phyloP scores from a whole-genome alignment of 2,888 invertebrate genomes.

The Blomia tropicalis region DNA sequence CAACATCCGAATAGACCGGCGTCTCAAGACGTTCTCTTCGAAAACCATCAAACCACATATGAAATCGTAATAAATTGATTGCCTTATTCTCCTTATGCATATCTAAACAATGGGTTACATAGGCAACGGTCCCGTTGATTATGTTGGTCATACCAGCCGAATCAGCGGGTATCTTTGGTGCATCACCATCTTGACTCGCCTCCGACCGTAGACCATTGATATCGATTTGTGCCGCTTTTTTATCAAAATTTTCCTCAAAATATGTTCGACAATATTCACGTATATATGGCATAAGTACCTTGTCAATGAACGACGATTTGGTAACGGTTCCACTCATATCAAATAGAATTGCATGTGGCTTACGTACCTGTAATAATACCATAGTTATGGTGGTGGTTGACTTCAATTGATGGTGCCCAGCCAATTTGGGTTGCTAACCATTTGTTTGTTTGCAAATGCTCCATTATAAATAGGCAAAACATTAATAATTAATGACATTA shows the following conservation, averaged over 20 bases:
- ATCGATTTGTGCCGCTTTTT: conserved; percentile 3
- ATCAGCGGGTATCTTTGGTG: not conserved
- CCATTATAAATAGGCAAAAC: too few relatives aligned
- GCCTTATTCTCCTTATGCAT: not conserved
- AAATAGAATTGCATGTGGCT: conserved; percentile 19
- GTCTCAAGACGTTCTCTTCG: conserved; percentile 1
- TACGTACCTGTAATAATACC: conserved; percentile 5
- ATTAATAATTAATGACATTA: too few relatives aligned
- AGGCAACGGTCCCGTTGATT: not conserved
- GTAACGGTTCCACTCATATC: conserved; percentile 21
- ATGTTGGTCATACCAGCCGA: not conserved
- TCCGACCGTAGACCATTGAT: not conserved
- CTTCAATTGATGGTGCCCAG: too few relatives aligned
- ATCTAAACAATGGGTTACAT: conserved; percentile 5
- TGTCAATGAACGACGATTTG: conserved; percentile 20
- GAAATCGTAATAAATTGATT: conserved; percentile 8
- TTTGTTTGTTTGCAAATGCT: too few relatives aligned
- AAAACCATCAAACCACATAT: conserved; percentile 23
- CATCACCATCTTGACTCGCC: not conserved
- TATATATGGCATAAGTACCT: conserved; percentile 22
- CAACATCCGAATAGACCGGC: conserved; percentile 23
- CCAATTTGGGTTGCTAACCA: too few relatives aligned
- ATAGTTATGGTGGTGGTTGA: too few relatives aligned
- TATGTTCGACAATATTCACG: conserved; percentile 7
- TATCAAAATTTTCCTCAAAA: conserved; percentile 15